Conservation (phyloP, 2,113 vertebrate genomes). For the Epinephelus moara region DNA sequence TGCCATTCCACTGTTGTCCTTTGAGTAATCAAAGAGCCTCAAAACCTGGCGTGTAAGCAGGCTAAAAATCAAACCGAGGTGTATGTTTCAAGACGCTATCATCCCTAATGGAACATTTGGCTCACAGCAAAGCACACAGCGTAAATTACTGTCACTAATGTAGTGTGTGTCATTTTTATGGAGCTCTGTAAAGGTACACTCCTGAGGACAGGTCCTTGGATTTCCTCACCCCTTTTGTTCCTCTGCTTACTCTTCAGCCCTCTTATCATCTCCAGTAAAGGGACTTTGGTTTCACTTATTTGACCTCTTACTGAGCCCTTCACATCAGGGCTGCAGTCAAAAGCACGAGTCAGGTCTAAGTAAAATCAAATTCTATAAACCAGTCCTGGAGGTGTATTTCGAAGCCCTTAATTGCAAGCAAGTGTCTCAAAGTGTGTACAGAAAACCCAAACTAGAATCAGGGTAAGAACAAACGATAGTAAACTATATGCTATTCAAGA, state of each 20-base stretch:
- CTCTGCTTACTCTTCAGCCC: background rate
- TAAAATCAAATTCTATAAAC: too few relatives aligned
- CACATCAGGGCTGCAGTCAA: too few relatives aligned
- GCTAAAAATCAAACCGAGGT: conserved; percentile 4
- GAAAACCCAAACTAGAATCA: background rate
- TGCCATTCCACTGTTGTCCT: background rate
- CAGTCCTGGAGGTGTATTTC: too few relatives aligned
- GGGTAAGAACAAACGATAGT: background rate
- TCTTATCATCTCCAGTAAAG: background rate
- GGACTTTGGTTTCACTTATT: conserved; percentile 6
- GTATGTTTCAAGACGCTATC: background rate
- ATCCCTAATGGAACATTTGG: conserved; percentile 31
- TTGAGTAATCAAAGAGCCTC: background rate
- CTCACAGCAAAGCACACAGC: conserved; percentile 4
- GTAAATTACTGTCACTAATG: conserved; percentile 6
- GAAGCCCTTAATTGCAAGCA: too few relatives aligned
- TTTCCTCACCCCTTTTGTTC: conserved; percentile 13
- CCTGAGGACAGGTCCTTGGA: conserved; percentile 13
- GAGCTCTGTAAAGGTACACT: background rate
- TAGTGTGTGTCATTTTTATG: conserved; percentile 32
- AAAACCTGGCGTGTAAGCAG: background rate
- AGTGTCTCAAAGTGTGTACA: too few relatives aligned
- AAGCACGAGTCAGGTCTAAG: too few relatives aligned
- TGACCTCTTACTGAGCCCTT: too few relatives aligned
- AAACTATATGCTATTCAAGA: too few relatives aligned